Conservation (phyloP, 1,140 invertebrate genomes). For the Trachelipus rathkii region DNA sequence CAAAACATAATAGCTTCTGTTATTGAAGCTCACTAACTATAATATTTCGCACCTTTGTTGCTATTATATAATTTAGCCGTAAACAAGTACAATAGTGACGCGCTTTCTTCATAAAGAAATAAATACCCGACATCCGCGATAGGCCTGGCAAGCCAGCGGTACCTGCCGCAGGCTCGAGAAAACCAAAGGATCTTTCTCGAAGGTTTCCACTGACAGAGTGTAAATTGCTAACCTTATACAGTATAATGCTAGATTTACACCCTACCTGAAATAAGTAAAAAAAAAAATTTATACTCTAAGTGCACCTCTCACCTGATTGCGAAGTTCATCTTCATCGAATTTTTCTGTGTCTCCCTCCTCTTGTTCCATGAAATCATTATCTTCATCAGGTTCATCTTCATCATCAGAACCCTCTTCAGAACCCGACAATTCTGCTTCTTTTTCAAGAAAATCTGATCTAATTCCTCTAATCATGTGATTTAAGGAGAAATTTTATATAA, state of each 20-base stretch:
- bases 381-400: slow-evolving; percentile 48
- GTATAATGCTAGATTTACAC: background rate
- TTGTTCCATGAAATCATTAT: slow-evolving; percentile 61
- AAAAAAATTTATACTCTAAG: background rate
- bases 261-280: slow-evolving; percentile 7
- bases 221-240: background rate
- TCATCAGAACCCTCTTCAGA: slow-evolving; percentile 69
- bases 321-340: slow-evolving; percentile 53
- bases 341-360: slow-evolving; percentile 59
- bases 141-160: too few species aligned
- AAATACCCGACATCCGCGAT: too few species aligned
- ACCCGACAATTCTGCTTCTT: slow-evolving; percentile 80
- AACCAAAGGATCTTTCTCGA: too few species aligned
- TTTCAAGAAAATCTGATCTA: slow-evolving; percentile 67
- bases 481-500: too few species aligned
- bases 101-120: too few species aligned
- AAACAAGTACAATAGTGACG: too few species aligned
- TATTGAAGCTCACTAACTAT: too few species aligned
- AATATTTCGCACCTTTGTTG: too few species aligned
- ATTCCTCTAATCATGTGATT: slow-evolving; percentile 38
- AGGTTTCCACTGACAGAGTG: background rate
- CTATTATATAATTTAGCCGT: too few species aligned
- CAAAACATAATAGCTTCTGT: too few species aligned
- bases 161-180: too few species aligned
- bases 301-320: slow-evolving; percentile 50